Percentiles rank a stretch among this genome's conserved stretches.
phyloP scores from a whole-genome alignment of 2,888 invertebrate species.

The Philaethria dido region DNA sequence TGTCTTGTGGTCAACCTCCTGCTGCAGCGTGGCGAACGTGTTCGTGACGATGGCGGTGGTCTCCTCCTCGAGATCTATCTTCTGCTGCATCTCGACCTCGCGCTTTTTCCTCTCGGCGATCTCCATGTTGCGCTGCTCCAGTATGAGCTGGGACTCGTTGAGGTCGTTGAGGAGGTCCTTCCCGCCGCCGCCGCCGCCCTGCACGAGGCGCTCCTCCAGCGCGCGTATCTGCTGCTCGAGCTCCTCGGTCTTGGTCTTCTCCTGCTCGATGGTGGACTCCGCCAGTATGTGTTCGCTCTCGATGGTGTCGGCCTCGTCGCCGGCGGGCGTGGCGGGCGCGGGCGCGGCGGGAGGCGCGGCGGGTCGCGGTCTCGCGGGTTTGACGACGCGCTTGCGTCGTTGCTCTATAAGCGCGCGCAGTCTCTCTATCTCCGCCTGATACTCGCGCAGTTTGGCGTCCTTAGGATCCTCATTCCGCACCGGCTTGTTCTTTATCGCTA shows the following conservation, averaged over 20 bases:
- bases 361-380: conserved; percentile 27
- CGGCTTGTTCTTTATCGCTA: conserved; percentile 98
- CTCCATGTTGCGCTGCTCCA: conserved; percentile 92
- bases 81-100: conserved; percentile 96
- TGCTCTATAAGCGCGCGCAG: conserved; percentile 80
- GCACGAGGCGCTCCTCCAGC: conserved; percentile 96
- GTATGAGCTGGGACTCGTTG: conserved; percentile 94
- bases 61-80: conserved; percentile 96
- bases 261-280: conserved; percentile 85
- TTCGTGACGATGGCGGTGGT: conserved; percentile 94
- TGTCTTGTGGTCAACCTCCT: conserved; percentile 98
- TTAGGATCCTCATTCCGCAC: conserved; percentile 99
- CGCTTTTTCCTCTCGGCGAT: conserved; percentile 96
- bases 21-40: conserved; percentile 95
- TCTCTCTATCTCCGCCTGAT: conserved; percentile 96
- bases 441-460: conserved; percentile 97
- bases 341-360: neutral
- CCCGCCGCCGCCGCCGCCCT: conserved; percentile 82
- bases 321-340: conserved; percentile 23
- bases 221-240: conserved; percentile 90
- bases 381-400: conserved; percentile 54
- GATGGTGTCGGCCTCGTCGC: conserved; percentile 59
- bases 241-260: conserved; percentile 89
- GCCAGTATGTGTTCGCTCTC: conserved; percentile 78
- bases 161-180: conserved; percentile 98